Conservation (phyloP, 2,113 vertebrate genomes). For the Pheucticus melanocephalus region DNA sequence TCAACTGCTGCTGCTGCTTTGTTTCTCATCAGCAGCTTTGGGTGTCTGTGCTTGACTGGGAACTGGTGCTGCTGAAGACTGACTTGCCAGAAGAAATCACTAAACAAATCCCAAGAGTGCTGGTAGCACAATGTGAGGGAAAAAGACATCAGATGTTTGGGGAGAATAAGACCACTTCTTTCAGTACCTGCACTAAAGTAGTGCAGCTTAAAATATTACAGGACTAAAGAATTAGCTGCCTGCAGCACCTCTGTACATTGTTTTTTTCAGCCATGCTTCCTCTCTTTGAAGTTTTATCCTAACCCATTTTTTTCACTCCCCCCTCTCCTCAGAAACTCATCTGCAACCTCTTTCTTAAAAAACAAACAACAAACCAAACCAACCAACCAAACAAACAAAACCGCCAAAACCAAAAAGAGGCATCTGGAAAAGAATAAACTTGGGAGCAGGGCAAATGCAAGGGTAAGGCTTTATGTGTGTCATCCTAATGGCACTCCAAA, state of each 20-base stretch:
- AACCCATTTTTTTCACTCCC: neutral
- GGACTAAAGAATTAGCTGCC: neutral
- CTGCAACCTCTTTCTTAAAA: neutral
- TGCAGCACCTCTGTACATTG: neutral
- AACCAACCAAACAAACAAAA: neutral
- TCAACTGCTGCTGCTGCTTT: neutral
- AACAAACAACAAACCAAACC: too few species aligned
- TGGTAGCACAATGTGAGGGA: neutral
- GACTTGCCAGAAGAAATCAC: neutral
- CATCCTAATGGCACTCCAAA: conserved; percentile 38
- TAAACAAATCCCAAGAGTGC: neutral
- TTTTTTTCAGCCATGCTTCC: neutral
- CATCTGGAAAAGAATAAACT: neutral
- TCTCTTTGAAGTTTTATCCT: neutral
- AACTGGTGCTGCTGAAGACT: neutral
- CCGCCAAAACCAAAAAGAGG: neutral
- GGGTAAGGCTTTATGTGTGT: neutral
- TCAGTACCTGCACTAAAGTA: neutral
- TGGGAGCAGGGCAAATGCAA: neutral
- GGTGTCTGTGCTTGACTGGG: neutral
- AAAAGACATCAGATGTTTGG: neutral
- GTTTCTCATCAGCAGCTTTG: accelerated
- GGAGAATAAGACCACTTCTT: neutral
- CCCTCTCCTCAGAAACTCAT: neutral
- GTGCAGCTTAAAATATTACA: neutral